phyloP scores from a whole-genome alignment of 1,140 invertebrate genomes.

The Belonocnema kinseyi region DNA sequence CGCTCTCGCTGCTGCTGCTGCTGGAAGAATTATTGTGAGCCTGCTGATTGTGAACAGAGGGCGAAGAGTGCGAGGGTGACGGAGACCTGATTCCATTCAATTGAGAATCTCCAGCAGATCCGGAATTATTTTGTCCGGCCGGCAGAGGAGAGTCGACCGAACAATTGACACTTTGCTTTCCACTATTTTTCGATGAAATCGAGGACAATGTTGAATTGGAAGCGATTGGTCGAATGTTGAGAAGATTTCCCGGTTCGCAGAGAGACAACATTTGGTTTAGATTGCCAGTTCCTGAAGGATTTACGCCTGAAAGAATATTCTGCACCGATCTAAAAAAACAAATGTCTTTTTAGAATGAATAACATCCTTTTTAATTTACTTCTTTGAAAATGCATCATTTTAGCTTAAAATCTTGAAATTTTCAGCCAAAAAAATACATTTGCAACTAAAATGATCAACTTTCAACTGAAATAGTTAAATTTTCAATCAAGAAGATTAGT shows the following conservation, averaged over 20 bases:
- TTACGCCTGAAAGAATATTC: conserved; percentile 51
- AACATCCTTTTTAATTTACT: too few relatives aligned
- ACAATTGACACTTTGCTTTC: conserved; percentile 55
- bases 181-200: conserved; percentile 53
- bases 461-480: too few relatives aligned
- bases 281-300: conserved; percentile 36
- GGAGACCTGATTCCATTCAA: conserved; percentile 47
- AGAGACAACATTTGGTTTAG: conserved; percentile 58
- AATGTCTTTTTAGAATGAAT: neutral
- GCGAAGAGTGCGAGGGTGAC: conserved; percentile 60
- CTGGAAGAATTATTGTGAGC: conserved; percentile 68
- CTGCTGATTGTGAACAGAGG: conserved; percentile 62
- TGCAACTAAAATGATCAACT: too few relatives aligned
- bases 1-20: conserved; percentile 74
- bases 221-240: conserved; percentile 53
- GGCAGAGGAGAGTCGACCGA: conserved; percentile 44
- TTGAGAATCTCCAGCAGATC: conserved; percentile 53
- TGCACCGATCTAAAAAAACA: conserved; percentile 53
- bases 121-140: conserved; percentile 45
- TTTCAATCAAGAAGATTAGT: too few relatives aligned
- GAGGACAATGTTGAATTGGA: conserved; percentile 60
- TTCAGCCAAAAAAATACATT: too few relatives aligned
- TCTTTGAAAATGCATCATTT: too few relatives aligned
- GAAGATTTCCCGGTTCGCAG: conserved; percentile 58
- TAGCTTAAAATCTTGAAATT: too few relatives aligned